phyloP scores from a whole-genome alignment of 2,888 invertebrate genomes.

The Drosophila sordidula region DNA sequence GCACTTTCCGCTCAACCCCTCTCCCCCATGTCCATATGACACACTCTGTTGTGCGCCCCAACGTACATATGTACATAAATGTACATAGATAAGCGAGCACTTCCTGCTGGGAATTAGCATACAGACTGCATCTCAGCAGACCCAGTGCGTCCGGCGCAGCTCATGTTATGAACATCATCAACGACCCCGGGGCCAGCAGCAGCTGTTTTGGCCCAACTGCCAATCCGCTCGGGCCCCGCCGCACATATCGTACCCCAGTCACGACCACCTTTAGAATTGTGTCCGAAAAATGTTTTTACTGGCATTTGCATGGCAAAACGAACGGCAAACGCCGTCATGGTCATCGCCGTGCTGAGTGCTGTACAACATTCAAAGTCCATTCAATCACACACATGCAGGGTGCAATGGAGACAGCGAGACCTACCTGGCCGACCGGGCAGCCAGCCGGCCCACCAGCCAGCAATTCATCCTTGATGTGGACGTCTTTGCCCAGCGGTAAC shows the following conservation, averaged over 20 bases:
- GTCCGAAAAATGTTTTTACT: conserved; percentile 71
- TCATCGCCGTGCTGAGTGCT: conserved; percentile 58
- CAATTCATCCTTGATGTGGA: conserved; percentile 46
- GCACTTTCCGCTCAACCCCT: conserved; percentile 19
- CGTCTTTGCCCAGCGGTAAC: conserved; percentile 79
- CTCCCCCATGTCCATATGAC: background rate
- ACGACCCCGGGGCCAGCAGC: conserved; percentile 46
- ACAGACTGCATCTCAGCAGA: conserved; percentile 55
- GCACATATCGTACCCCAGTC: background rate
- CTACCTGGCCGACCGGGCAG: conserved; percentile 24
- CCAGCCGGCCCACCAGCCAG: conserved; percentile 24
- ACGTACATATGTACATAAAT: background rate
- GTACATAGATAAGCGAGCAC: conserved; percentile 29
- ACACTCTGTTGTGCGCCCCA: conserved; percentile 1
- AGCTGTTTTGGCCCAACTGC: conserved; percentile 36
- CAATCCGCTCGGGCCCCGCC: background rate
- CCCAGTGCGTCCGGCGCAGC: conserved; percentile 45
- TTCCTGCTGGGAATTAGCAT: conserved; percentile 79
- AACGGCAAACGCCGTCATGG: conserved; percentile 60
- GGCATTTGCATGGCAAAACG: conserved; percentile 73
- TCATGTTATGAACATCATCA: conserved; percentile 63
- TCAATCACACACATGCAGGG: conserved; percentile 56
- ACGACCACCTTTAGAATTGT: conserved; percentile 57
- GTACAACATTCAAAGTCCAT: conserved; percentile 73
- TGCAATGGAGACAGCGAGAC: conserved; percentile 26